A percentile compares a stretch with the other conserved stretches of the same genome.
Conservation (phyloP, 53 echinoderm and acorn worm species). For the Holothuria scabra region DNA sequence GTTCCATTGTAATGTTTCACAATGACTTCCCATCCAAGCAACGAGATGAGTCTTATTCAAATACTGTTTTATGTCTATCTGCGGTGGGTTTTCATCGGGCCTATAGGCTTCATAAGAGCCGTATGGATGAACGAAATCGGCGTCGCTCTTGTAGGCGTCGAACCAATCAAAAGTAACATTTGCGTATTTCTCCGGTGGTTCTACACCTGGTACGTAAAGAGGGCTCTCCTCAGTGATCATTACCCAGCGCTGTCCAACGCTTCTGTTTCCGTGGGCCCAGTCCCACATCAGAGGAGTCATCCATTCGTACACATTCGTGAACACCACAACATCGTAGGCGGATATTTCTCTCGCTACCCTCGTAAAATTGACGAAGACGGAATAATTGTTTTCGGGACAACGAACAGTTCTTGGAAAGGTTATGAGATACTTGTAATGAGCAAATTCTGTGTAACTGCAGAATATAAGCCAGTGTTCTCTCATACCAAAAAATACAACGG, state of each 20-base stretch:
- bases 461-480: slow-evolving; percentile 43
- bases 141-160: slow-evolving; percentile 36
- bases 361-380: slow-evolving; percentile 23
- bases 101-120: slow-evolving; percentile 20
- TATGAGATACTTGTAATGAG: slow-evolving; percentile 40
- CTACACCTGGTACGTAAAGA: slow-evolving; percentile 36
- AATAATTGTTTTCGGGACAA: slow-evolving; percentile 5
- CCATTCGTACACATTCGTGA: slow-evolving; percentile 39
- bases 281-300: slow-evolving; percentile 36
- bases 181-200: slow-evolving; percentile 23
- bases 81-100: background rate
- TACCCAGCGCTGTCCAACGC: slow-evolving; percentile 31
- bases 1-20: slow-evolving; percentile 43
- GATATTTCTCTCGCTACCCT: slow-evolving; percentile 12
- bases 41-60: slow-evolving; percentile 25
- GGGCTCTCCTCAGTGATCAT: slow-evolving; percentile 46
- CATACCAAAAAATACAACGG: slow-evolving; percentile 31
- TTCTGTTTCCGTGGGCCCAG: slow-evolving; percentile 35
- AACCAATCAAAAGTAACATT: slow-evolving; percentile 22
- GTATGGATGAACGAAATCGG: slow-evolving; percentile 39
- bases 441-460: slow-evolving; percentile 33
- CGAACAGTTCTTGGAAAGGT: slow-evolving; percentile 8
- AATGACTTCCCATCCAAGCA: slow-evolving; percentile 50
- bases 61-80: slow-evolving; percentile 8
- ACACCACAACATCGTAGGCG: slow-evolving; percentile 22